Evolutionary conservation across 1,140 invertebrate species (phyloP).

Genomic region (Procambarus clarkii): DNA sequence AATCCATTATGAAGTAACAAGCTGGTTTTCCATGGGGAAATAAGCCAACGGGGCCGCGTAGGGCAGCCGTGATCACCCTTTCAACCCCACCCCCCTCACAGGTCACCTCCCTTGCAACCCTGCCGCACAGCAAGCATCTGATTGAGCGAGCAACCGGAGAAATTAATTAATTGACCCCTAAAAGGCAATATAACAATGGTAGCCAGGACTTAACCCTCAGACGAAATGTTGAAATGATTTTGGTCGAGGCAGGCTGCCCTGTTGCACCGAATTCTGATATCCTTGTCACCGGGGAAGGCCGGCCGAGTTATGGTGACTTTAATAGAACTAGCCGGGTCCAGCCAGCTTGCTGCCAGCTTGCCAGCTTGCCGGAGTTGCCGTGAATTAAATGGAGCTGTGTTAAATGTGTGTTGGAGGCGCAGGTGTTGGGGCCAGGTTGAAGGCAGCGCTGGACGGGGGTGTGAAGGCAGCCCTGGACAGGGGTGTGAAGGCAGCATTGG

Average conservation of each 20-base stretch:
- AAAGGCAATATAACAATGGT: neutral
- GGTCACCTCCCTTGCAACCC: neutral
- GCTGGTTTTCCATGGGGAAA: too few species aligned
- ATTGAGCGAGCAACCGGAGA: neutral
- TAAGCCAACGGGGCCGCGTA: too few species aligned
- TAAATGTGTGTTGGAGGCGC: neutral
- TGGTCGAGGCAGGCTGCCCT: neutral
- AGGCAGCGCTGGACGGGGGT: too few species aligned
- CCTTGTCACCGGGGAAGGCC: neutral
- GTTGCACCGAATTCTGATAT: constrained; percentile 10
- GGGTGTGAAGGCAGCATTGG: too few species aligned
- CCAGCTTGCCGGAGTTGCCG: neutral
- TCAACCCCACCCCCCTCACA: too few species aligned
- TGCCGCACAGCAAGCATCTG: neutral
- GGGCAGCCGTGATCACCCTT: too few species aligned
- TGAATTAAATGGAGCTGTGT: neutral
- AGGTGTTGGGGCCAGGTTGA: neutral
- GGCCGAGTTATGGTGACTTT: constrained; percentile 5
- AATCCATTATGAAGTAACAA: too few species aligned
- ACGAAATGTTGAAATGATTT: constrained; percentile 11
- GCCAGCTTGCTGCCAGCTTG: neutral
- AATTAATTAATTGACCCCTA: constrained; percentile 2
- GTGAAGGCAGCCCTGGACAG: too few species aligned
- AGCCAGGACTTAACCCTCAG: neutral
- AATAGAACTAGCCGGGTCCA: neutral